Conservation (phyloP, 1,140 invertebrate species). For the Drosophila asahinai region DNA sequence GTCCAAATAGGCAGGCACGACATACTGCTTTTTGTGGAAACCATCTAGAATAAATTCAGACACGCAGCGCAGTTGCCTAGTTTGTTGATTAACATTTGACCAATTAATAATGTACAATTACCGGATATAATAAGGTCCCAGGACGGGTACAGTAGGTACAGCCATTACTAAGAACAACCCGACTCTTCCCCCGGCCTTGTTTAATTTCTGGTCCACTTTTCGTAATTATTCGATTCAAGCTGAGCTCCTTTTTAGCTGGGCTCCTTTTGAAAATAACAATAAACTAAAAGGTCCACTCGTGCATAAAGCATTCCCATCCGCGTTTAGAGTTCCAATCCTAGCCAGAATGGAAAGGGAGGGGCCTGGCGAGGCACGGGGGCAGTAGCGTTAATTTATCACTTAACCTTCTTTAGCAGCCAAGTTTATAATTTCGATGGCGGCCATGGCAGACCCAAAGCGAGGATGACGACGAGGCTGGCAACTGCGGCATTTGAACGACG, state of each 20-base stretch:
- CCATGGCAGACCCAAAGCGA: constrained; percentile 42
- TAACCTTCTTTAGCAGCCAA: constrained; percentile 81
- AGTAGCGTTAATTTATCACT: constrained; percentile 79
- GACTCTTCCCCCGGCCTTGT: background rate
- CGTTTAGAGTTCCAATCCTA: constrained; percentile 18
- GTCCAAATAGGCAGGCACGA: no score
- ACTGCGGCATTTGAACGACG: constrained; percentile 73
- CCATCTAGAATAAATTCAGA: no score
- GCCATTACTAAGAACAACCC: background rate
- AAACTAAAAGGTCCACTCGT: constrained; percentile 79
- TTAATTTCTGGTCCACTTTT: constrained; percentile 43
- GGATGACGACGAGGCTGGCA: constrained; percentile 49
- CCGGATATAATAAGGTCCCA: background rate
- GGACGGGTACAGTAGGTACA: background rate
- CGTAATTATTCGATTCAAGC: constrained; percentile 52
- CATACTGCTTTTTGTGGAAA: no score
- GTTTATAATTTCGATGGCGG: constrained; percentile 76
- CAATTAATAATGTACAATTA: no score
- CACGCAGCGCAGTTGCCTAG: no score
- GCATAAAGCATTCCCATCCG: constrained; percentile 72
- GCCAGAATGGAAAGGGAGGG: constrained; percentile 9
- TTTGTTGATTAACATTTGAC: no score
- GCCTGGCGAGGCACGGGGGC: constrained; percentile 37
- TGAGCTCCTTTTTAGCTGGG: constrained; percentile 37
- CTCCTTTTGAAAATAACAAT: constrained; percentile 71